A percentile compares a stretch with the other conserved stretches of the same genome.
These are phyloP conservation scores for Gerris buenoi DNA, from an alignment of 1,140 invertebrate species.

Conservation along the genomic window DNA sequence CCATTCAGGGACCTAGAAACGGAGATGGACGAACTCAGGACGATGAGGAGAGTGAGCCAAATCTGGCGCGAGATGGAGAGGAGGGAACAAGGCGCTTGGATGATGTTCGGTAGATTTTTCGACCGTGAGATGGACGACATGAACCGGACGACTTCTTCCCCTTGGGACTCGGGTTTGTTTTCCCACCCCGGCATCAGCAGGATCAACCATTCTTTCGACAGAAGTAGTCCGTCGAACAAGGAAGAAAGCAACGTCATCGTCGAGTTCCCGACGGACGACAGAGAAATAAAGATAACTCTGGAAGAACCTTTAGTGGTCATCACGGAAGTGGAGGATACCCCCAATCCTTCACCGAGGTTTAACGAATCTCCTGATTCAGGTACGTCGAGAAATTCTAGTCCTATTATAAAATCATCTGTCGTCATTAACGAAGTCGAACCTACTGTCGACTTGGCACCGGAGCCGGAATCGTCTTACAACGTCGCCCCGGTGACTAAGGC, in stretches of 20 bases:
- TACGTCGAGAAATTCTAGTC: background rate
- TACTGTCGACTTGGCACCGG: conserved; percentile 8
- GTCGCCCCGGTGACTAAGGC: conserved; percentile 10
- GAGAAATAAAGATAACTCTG: background rate
- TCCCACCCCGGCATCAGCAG: too few species aligned
- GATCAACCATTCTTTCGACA: conserved; percentile 1
- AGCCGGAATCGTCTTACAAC: conserved; percentile 11
- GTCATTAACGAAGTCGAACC: conserved; percentile 11
- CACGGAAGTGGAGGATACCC: background rate
- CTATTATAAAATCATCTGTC: conserved; percentile 11
- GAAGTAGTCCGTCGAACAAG: background rate
- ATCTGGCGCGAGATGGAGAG: conserved; percentile 13
- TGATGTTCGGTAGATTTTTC: conserved; percentile 9
- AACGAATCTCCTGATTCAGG: background rate
- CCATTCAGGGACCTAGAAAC: conserved; percentile 10
- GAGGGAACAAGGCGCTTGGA: conserved; percentile 13
- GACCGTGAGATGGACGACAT: background rate
- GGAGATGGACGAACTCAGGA: conserved; percentile 20
- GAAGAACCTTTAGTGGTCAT: background rate
- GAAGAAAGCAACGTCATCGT: background rate
- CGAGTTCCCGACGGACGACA: background rate
- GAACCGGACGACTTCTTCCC: background rate
- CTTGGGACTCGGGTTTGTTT: background rate
- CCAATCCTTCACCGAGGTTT: background rate
- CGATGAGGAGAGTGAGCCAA: conserved; percentile 22